Evolutionary conservation across 2,888 invertebrate genomes (phyloP).

Genomic region (Siphonodentalium dalli): DNA sequence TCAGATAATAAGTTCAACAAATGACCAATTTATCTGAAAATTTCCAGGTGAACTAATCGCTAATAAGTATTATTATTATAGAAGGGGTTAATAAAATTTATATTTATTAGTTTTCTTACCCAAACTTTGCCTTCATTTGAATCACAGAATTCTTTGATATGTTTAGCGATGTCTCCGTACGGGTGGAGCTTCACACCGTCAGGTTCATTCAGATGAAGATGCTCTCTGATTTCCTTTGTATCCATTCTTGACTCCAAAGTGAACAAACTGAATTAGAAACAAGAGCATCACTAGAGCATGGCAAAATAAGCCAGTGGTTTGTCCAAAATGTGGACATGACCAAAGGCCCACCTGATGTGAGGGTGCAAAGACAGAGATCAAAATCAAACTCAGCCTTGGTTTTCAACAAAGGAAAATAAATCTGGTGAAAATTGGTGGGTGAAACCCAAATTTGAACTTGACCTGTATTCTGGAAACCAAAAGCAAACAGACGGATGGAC

Average conservation of each 20-base stretch:
- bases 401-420: too few species aligned
- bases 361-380: too few species aligned
- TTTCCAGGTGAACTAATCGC: not conserved
- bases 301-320: too few species aligned
- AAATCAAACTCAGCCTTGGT: too few species aligned
- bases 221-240: slow-evolving; percentile 34
- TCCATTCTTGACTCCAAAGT: slow-evolving; percentile 45
- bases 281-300: not conserved
- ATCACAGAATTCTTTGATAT: slow-evolving; percentile 35
- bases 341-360: too few species aligned
- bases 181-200: slow-evolving; percentile 24
- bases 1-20: not conserved
- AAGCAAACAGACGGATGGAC: too few species aligned
- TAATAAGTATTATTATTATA: not conserved
- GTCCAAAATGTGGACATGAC: too few species aligned
- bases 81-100: not conserved
- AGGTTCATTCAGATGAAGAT: slow-evolving; percentile 35
- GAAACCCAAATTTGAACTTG: too few species aligned
- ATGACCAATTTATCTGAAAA: not conserved
- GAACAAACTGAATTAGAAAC: slow-evolving; percentile 41
- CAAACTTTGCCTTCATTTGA: slow-evolving; percentile 43
- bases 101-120: slow-evolving; percentile 32
- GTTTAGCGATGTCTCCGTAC: slow-evolving; percentile 39
- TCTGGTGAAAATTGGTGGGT: too few species aligned
- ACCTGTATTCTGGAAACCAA: too few species aligned